Evolutionary conservation across 2,888 invertebrate species (phyloP).

Genomic region (Drosophila parthenogenetica): DNA sequence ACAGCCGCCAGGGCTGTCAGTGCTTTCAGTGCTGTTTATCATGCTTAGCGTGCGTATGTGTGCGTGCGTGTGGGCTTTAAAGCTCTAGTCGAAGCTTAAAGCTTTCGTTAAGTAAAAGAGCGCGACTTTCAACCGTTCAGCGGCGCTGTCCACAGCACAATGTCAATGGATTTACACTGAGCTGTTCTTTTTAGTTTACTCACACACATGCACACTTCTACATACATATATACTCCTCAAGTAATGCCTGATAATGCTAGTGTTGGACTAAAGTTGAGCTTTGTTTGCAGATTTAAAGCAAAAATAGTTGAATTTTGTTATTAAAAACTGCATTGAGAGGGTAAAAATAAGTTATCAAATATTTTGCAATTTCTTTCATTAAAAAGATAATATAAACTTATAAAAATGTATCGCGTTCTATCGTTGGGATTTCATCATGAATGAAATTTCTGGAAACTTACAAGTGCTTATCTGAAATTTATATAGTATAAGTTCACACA

Average conservation of each 20-base stretch:
- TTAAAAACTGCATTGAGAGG: slow-evolving; percentile 5
- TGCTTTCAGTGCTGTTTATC: slow-evolving; percentile 16
- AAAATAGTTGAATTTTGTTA: slow-evolving; percentile 31
- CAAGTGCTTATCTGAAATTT: not conserved
- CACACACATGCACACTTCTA: slow-evolving; percentile 1
- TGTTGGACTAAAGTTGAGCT: slow-evolving; percentile 15
- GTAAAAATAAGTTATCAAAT: no score
- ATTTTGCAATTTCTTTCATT: no score
- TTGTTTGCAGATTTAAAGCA: slow-evolving; percentile 17
- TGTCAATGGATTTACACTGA: slow-evolving; percentile 29
- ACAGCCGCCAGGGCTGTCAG: not conserved
- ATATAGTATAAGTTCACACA: not conserved
- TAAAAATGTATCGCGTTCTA: no score
- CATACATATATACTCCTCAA: slow-evolving; percentile 40
- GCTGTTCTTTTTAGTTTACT: slow-evolving; percentile 14
- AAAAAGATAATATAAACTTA: no score
- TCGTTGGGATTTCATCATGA: no score
- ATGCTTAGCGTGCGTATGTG: slow-evolving; percentile 23
- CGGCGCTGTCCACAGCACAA: slow-evolving; percentile 30
- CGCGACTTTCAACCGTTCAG: slow-evolving; percentile 33
- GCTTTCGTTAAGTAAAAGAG: not conserved
- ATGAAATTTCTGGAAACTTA: no score
- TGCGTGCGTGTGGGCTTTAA: slow-evolving; percentile 7
- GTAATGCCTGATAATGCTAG: slow-evolving; percentile 54
- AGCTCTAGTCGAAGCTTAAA: slow-evolving; percentile 20